Evolutionary conservation across 23 tunicate genomes (phyloP), one percentile per base, ranked within the genome.

Genomic region (Aplidium turbinatum): DNA sequence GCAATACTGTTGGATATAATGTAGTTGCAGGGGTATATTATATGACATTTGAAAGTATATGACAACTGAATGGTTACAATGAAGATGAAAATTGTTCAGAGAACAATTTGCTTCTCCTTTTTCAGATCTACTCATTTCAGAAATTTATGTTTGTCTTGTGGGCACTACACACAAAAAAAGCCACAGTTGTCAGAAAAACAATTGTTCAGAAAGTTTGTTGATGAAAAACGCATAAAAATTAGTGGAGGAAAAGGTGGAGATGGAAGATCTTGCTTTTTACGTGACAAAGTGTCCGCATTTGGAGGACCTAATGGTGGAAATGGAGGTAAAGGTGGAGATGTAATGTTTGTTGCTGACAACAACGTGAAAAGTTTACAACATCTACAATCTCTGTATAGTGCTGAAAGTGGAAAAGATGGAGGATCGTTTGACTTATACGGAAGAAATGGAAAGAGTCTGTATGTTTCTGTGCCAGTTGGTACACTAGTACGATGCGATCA

Each of bases 281-380:
- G 97, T 42, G 97, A 91, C 51, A 84, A 79, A 38, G 27, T 35
- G 16, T 47, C 86, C 25, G 84, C 76, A 4, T 66, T 45, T 65
- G 97, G 97, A 0, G 97, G 97, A 1, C 97, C 97, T 0, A 64
- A 52, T 57, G 97, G 97, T 3, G 97, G 97, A 1, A 66, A 81
- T 63, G 97, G 97, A 3, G 97, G 97, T 28, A 84, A 75, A 29
- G 97, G 97, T 4, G 97, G 86, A 9, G 86, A 91, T 91, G 68
- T 91, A 25, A 38, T 75, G 21, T 57, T 84, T 57, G 60, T 76
- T 58, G 97, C 97, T 19, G 76, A 84, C 39, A 22, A 35, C 27
- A 74, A 68, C 48, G 47, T 79, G 2, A 91, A 68, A 38, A 57
- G 92, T 3, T 58, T 91, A n/a, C 69, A 73, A 40, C 42, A 84